Conservation (phyloP, 2,113 vertebrate species). For the Neodontobutis hainanensis region DNA sequence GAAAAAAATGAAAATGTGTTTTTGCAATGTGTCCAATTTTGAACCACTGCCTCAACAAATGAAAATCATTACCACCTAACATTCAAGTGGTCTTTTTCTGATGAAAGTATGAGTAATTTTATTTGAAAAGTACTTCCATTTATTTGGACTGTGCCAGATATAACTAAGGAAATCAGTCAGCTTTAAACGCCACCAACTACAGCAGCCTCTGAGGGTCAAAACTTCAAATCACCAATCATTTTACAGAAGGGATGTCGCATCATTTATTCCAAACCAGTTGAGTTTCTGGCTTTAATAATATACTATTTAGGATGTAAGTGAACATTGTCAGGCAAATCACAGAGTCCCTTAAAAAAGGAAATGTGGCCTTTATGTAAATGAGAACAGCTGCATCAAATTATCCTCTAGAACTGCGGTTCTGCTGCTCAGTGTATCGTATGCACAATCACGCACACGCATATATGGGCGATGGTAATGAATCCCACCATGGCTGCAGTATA, state of each 20-base stretch:
- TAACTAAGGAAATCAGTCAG: no score
- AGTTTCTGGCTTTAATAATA: not conserved
- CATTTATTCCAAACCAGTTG: not conserved
- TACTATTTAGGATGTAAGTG: not conserved
- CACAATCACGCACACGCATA: constrained; percentile 3
- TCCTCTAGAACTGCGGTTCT: not conserved
- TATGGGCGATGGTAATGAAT: not conserved
- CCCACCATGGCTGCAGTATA: not conserved
- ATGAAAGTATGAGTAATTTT: not conserved
- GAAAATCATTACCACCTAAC: not conserved
- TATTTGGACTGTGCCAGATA: no score
- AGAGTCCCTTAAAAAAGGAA: constrained; percentile 6
- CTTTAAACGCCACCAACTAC: no score
- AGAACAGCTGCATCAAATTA: constrained; percentile 16
- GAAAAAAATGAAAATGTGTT: not conserved
- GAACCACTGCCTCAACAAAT: not conserved
- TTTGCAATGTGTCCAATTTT: not conserved
- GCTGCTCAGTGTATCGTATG: not conserved
- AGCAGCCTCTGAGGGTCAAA: no score
- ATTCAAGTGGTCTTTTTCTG: not conserved
- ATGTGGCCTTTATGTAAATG: constrained; percentile 14
- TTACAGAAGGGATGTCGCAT: not conserved
- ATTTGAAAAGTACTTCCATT: not conserved
- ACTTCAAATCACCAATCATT: no score
- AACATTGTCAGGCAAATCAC: constrained; percentile 8